A percentile compares a stretch with the other conserved stretches of the same genome.
Evolutionary conservation across 2,888 invertebrate species (phyloP).

Genomic region (Meta bourneti): DNA sequence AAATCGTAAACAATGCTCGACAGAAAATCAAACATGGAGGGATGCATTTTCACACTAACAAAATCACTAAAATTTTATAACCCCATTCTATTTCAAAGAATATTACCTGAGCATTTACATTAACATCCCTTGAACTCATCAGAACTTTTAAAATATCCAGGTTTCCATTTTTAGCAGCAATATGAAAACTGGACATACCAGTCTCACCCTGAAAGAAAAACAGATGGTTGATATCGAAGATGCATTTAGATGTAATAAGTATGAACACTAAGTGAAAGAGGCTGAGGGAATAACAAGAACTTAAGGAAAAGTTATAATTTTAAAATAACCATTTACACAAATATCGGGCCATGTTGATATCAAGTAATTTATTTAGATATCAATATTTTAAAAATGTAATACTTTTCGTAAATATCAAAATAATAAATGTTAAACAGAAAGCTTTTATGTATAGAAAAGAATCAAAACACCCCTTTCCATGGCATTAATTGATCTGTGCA

Average conservation of each 20-base stretch:
- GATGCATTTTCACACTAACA: too few species aligned
- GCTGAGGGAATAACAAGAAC: not conserved
- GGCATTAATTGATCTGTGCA: too few species aligned
- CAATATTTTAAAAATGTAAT: not conserved
- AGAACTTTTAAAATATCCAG: slow-evolving; percentile 84
- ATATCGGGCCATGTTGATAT: not conserved
- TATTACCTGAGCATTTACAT: slow-evolving; percentile 80
- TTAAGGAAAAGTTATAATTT: too few species aligned
- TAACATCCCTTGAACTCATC: slow-evolving; percentile 79
- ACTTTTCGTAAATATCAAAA: too few species aligned
- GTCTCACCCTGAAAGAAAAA: slow-evolving; percentile 86
- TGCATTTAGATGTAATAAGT: not conserved
- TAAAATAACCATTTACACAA: not conserved
- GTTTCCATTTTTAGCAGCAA: slow-evolving; percentile 88
- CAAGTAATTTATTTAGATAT: not conserved
- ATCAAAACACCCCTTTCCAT: too few species aligned
- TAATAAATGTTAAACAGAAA: too few species aligned
- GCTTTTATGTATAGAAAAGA: too few species aligned
- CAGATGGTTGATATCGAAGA: not conserved
- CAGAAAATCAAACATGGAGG: too few species aligned
- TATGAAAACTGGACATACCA: slow-evolving; percentile 92
- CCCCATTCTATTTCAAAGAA: too few species aligned
- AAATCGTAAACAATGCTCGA: too few species aligned
- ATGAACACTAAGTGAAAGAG: not conserved
- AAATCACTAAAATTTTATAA: too few species aligned